These are phyloP conservation scores for Ferdinandea cuprea DNA, from an alignment of 2,888 invertebrate genomes.

Conservation along the genomic window DNA sequence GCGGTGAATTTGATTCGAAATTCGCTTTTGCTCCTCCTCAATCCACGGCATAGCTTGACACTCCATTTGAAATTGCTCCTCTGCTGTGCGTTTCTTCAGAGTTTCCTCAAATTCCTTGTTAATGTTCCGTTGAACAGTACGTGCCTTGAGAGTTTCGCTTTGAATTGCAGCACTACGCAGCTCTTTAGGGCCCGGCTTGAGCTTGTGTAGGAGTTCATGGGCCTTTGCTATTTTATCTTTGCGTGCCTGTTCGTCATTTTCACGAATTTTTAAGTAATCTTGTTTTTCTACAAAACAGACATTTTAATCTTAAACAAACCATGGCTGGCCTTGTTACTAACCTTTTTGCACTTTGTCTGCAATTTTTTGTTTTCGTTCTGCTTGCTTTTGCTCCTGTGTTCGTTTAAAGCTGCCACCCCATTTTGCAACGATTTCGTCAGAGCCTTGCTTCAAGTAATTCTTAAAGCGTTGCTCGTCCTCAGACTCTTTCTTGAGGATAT, in stretches of 20 bases:
- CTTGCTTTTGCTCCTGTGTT: conserved; percentile 76
- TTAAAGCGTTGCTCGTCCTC: conserved; percentile 81
- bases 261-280: conserved; percentile 70
- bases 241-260: conserved; percentile 77
- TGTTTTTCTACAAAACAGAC: conserved; percentile 27
- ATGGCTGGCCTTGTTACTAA: no score
- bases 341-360: conserved; percentile 73
- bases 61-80: conserved; percentile 79
- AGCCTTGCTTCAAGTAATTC: conserved; percentile 82
- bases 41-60: conserved; percentile 81
- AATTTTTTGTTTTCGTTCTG: conserved; percentile 73
- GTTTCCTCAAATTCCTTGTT: conserved; percentile 78
- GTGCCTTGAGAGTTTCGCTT: conserved; percentile 80
- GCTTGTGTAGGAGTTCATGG: conserved; percentile 79
- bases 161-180: conserved; percentile 81
- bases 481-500: conserved; percentile 65
- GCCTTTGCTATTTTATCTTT: conserved; percentile 79
- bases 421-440: conserved; percentile 82
- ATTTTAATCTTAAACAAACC: no score
- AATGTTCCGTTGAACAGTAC: conserved; percentile 80
- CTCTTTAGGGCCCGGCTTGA: conserved; percentile 80
- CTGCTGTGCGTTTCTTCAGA: conserved; percentile 76
- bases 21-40: conserved; percentile 79
- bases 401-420: conserved; percentile 82
- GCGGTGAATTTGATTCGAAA: conserved; percentile 77